Evolutionary conservation across 1,140 invertebrate species (phyloP), one percentile per base, ranked within the genome.

Genomic region (Dermatophagoides farinae): DNA sequence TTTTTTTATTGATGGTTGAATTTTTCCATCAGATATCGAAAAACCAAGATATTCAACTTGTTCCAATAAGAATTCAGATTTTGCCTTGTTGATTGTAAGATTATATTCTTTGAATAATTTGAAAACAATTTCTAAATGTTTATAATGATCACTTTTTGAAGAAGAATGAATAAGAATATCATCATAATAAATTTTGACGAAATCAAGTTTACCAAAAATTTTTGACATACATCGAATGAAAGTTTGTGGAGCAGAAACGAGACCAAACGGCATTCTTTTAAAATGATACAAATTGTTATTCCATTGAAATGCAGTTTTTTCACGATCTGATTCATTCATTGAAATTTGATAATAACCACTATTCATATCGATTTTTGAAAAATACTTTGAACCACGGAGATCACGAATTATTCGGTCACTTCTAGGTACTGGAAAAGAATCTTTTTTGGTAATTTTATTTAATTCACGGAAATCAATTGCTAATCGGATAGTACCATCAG

Each of bases 311-410:
- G 66, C 66, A 4, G 68, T 68, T 59, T 68, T 70, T 16, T 55
- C 12, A n/a, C 41, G 62, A 37, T 64, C 61, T 1, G 60, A 25
- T 20, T 31, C 5, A 8, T 62, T 43, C 41, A 70, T 51, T 23
- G 23, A 40, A 14, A 71, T 61, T 53, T 70, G 70, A 64, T 65
- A 71, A 47, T 66, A 69, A 9, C 68, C 66, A 37, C 67, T 67
- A 0, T 64, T 64, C 49, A 77, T 65, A 68, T 77, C 75, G 0
- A 79, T 64, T 0, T 68, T 69, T 0, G 68, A 66, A 60, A 76
- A 78, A 23, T 70, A 68, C 11, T 54, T 69, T 6, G 66, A 66
- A 31, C 31, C 8, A 4, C 8, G 2, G 2, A 31, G 8, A 31
- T 31, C 2, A 1, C 70, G 72, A 1, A 62, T 18, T 0, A 78